A percentile compares a stretch with the other conserved stretches of the same genome.
These are phyloP conservation scores for Channa argus DNA, from an alignment of 2,113 vertebrate species.

Conservation along the genomic window DNA sequence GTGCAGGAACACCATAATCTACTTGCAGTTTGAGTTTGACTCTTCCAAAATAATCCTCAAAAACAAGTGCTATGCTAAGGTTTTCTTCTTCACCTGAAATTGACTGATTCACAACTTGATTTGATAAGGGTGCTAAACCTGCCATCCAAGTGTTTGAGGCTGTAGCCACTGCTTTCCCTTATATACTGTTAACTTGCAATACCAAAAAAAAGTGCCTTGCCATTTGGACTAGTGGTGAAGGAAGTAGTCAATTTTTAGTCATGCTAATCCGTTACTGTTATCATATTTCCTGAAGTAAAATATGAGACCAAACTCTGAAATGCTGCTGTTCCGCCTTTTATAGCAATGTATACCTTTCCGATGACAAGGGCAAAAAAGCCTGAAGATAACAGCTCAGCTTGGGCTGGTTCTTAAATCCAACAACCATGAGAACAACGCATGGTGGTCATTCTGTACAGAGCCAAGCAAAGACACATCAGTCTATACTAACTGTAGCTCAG, in stretches of 20 bases:
- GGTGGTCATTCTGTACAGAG: neutral
- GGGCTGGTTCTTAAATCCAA: neutral
- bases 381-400: constrained; percentile 10
- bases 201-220: too few species aligned
- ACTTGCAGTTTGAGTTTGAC: constrained; percentile 10
- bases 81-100: constrained; percentile 2
- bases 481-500: neutral
- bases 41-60: neutral
- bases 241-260: too few species aligned
- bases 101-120: too few species aligned
- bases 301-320: constrained; percentile 12
- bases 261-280: too few species aligned
- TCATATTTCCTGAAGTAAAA: constrained; percentile 17
- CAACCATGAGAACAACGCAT: too few species aligned
- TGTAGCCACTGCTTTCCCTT: too few species aligned
- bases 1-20: neutral
- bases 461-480: constrained; percentile 1
- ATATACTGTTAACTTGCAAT: too few species aligned
- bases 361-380: neutral
- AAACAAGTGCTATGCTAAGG: neutral
- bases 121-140: too few species aligned
- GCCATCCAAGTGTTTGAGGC: too few species aligned
- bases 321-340: constrained; percentile 2
- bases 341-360: neutral
- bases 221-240: too few species aligned